A percentile compares a stretch with the other conserved stretches of the same genome.
phyloP scores from a whole-genome alignment of 2,888 invertebrate species.

The Junonia oenone region DNA sequence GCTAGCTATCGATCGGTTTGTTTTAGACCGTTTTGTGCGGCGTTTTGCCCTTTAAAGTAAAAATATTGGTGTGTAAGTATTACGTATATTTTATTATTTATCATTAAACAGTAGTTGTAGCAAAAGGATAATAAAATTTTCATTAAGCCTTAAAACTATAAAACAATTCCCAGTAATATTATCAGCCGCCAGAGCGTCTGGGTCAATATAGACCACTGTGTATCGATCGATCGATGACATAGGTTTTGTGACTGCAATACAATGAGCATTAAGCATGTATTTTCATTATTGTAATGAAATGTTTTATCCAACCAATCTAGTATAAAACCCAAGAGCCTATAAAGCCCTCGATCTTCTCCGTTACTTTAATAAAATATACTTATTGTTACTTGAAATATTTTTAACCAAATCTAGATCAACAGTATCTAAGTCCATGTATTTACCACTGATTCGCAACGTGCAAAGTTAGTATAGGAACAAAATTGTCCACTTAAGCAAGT shows the following conservation, averaged over 20 bases:
- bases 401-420: no score
- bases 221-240: constrained; percentile 5
- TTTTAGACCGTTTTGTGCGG: background rate
- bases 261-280: no score
- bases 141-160: background rate
- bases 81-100: no score
- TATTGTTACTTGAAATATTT: no score
- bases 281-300: no score
- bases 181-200: constrained; percentile 14
- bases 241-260: background rate
- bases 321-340: no score
- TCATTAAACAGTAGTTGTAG: no score
- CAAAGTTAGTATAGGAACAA: background rate
- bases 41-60: background rate
- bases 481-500: constrained; percentile 1
- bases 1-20: constrained; percentile 6
- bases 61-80: no score
- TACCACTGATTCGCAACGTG: background rate
- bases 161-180: constrained; percentile 1
- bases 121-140: no score
- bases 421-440: background rate
- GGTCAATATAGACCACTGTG: constrained; percentile 5
- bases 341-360: no score
- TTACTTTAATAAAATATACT: no score
- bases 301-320: no score